Base-by-base conservation (phyloP, 2,888 invertebrate genomes). In the Drosophila vallismaia region DNA sequence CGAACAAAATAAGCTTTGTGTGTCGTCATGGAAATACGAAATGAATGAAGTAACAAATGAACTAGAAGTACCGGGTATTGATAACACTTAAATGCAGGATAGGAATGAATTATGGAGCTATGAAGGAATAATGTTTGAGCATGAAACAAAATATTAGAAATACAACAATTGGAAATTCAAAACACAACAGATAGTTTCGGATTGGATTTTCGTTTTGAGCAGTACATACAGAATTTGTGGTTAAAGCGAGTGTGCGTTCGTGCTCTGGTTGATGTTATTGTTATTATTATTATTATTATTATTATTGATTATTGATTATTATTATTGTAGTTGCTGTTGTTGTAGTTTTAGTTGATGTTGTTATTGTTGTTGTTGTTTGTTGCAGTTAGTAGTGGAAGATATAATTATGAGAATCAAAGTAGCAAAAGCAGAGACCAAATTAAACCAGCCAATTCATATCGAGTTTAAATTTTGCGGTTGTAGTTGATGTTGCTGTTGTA, bases 401-500 rank as follows among this genome's bases (percentile, higher is more conserved):
- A 53, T 66, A 59, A 33, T 24, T 52, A 36, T 48, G 48, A 48
- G 62, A 62, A 48, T 49, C 33, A 56, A 71, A 63, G 40, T 67
- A 67, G 64, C 52, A 67, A 64, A 63, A 64, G 68, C 79, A 82
- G 66, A 73, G 60, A 82, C 79, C 86, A 79, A 86, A 86, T 79
- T 63, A 79, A 86, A 82, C 83, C 83, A 79, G 77, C 79, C 84
- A 79, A 83, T 86, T 76, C 26, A 24, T 59, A 62, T 33, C 48
- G 45, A 54, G 48, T 40, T 49, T 10, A 50, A 70, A 36, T 48
- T 49, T 62, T 55, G 49, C 66, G 56, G 64, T 69, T 53, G 57
- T 9, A 42, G 12, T 44, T 60, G 53, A 73, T 64, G 28, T 50
- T 50, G 28, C 53, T 50, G 56, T 55, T 62, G 14, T 5, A 36